These are phyloP conservation scores for Artibeus jamaicensis DNA, from an alignment of 2,797 vertebrate genomes.

Conservation along the genomic window DNA sequence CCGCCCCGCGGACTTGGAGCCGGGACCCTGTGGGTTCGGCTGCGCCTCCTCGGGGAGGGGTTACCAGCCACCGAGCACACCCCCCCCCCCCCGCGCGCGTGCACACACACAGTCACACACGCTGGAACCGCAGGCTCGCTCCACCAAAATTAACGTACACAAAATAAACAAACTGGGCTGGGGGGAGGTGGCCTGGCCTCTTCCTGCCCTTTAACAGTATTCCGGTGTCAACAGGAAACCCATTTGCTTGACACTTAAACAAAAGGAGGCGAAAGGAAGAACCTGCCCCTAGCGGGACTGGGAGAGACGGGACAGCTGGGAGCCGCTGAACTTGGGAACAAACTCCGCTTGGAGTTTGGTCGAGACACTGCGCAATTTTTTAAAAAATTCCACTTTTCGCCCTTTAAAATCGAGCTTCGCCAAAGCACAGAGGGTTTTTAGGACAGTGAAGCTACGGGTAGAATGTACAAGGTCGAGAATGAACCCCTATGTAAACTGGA, in stretches of 20 bases:
- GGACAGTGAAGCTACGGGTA: background rate
- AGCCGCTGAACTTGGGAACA: background rate
- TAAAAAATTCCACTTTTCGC: background rate
- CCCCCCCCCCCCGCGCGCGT: too few relatives aligned
- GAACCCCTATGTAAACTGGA: background rate
- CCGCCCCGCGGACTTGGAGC: conserved; percentile 21
- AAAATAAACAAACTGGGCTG: background rate
- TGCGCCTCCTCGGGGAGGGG: conserved; percentile 67
- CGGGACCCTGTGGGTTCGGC: conserved; percentile 15
- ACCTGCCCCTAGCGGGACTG: conserved; percentile 60
- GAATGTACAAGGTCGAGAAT: background rate
- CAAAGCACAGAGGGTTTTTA: background rate
- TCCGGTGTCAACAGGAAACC: conserved; percentile 87
- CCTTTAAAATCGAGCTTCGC: background rate
- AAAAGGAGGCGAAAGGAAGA: conserved; percentile 80
- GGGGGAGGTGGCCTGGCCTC: conserved; percentile 52
- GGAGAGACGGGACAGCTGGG: background rate
- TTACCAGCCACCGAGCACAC: background rate
- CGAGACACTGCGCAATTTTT: background rate
- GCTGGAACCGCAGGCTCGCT: background rate
- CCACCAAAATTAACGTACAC: background rate
- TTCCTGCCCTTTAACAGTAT: conserved; percentile 78
- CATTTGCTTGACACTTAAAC: conserved; percentile 78
- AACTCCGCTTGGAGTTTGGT: background rate
- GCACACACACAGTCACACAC: background rate